Conservation (phyloP, 2,888 invertebrate genomes). For the Neocrepidodera transversa region DNA sequence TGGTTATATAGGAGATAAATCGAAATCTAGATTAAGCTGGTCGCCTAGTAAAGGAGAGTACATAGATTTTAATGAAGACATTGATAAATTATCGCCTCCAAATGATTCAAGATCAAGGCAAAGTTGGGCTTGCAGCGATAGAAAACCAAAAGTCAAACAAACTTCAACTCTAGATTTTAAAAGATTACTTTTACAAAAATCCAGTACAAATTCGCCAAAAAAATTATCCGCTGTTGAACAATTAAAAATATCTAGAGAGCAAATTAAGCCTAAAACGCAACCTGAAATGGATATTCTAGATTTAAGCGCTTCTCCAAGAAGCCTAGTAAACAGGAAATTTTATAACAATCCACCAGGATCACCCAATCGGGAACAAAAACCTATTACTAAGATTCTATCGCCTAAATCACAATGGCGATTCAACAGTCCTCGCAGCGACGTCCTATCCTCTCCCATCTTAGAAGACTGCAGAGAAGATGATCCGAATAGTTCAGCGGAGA, state of each 20-base stretch:
- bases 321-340: slow-evolving; percentile 69
- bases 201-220: slow-evolving; percentile 65
- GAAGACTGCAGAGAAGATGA: slow-evolving; percentile 86
- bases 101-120: slow-evolving; percentile 57
- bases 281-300: slow-evolving; percentile 70
- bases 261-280: slow-evolving; percentile 48
- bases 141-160: slow-evolving; percentile 65
- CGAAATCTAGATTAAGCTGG: slow-evolving; percentile 70
- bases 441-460: slow-evolving; percentile 84
- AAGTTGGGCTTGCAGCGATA: slow-evolving; percentile 69
- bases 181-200: slow-evolving; percentile 78
- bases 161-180: slow-evolving; percentile 87
- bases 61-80: slow-evolving; percentile 55
- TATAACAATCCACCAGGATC: slow-evolving; percentile 64
- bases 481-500: slow-evolving; percentile 68
- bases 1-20: slow-evolving; percentile 66
- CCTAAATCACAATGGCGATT: slow-evolving; percentile 78
- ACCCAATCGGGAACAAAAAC: slow-evolving; percentile 58
- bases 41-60: slow-evolving; percentile 63
- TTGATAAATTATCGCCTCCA: slow-evolving; percentile 54
- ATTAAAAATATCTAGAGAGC: slow-evolving; percentile 72
- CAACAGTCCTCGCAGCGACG: slow-evolving; percentile 78
- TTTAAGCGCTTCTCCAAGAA: slow-evolving; percentile 75
- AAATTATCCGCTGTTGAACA: slow-evolving; percentile 82
- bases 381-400: slow-evolving; percentile 68